Percentiles rank a stretch among this genome's conserved stretches.
Evolutionary conservation across 2,797 vertebrate species (phyloP).

Genomic region (Melopsittacus undulatus): DNA sequence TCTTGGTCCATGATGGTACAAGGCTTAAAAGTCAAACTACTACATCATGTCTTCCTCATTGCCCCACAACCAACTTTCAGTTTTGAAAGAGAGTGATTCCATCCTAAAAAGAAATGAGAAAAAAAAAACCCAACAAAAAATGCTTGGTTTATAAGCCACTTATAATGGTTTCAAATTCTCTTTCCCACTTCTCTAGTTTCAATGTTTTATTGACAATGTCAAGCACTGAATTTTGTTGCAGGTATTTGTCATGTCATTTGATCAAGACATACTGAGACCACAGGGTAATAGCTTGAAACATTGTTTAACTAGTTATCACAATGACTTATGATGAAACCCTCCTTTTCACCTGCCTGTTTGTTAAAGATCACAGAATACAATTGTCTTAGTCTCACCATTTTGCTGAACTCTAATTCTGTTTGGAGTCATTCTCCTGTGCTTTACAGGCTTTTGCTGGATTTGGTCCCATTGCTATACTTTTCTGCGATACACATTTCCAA

Average conservation of each 20-base stretch:
- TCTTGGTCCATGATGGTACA: neutral
- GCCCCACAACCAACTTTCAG: neutral
- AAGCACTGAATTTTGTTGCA: neutral
- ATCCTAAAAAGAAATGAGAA: neutral
- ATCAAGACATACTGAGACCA: neutral
- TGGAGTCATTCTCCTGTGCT: neutral
- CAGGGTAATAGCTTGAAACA: neutral
- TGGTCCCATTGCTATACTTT: neutral
- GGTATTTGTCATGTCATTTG: neutral
- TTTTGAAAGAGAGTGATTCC: neutral
- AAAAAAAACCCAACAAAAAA: neutral
- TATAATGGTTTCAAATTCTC: neutral
- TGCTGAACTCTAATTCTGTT: neutral
- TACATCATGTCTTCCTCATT: neutral
- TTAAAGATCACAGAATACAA: neutral
- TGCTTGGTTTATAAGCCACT: neutral
- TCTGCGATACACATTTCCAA: neutral
- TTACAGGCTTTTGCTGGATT: neutral
- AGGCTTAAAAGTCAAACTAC: neutral
- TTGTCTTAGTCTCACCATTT: neutral
- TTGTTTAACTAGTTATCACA: neutral
- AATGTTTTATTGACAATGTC: neutral
- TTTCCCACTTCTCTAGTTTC: neutral
- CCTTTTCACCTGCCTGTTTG: neutral
- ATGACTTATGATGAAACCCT: neutral